phyloP scores from a whole-genome alignment of 2,113 vertebrate genomes.

The Nannospalax galili region DNA sequence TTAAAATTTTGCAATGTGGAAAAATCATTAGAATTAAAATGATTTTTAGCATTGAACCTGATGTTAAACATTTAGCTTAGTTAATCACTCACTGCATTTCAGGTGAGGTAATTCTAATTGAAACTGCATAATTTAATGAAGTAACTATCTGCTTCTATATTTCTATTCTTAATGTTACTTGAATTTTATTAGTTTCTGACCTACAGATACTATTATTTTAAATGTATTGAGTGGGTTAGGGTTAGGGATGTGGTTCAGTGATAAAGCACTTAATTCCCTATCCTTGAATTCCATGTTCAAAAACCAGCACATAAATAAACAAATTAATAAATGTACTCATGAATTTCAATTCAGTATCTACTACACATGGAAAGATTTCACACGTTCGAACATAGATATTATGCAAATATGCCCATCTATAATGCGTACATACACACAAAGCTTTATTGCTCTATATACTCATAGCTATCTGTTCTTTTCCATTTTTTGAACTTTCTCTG shows the following conservation, averaged over 20 bases:
- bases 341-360: background rate
- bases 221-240: background rate
- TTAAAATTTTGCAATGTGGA: slow-evolving; percentile 58
- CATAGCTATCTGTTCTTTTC: background rate
- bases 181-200: slow-evolving; percentile 45
- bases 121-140: slow-evolving; percentile 42
- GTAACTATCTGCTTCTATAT: background rate
- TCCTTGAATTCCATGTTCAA: background rate
- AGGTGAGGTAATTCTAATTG: slow-evolving; percentile 39
- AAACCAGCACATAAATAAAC: background rate
- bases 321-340: background rate
- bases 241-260: background rate
- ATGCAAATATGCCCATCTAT: background rate
- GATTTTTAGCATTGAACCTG: background rate
- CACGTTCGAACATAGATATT: background rate
- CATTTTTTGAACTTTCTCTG: background rate
- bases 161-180: slow-evolving; percentile 30
- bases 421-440: too few species aligned
- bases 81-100: slow-evolving; percentile 40
- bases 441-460: background rate
- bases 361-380: background rate
- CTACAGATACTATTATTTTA: slow-evolving; percentile 23
- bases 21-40: slow-evolving; percentile 21
- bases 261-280: background rate
- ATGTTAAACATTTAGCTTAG: slow-evolving; percentile 9